Base-by-base conservation (phyloP, 1,140 invertebrate species). In the Eulimnadia texana region DNA sequence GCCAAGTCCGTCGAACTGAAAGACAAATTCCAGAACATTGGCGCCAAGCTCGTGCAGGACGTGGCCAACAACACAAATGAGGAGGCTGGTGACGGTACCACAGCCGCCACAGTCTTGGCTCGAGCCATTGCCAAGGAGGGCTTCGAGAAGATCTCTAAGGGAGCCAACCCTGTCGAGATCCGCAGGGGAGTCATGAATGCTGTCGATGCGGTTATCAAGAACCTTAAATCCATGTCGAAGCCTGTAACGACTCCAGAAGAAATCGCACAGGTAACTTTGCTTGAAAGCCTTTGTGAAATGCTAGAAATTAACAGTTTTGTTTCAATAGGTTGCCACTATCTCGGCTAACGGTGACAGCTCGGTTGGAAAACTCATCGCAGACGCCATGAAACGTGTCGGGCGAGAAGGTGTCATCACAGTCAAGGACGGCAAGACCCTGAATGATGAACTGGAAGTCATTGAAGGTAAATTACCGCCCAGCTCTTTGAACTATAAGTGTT, bases 11-110 rank as follows among this genome's bases (percentile, higher is more conserved):
- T 99, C 61, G 97, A 99, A 74, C 77, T 99, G 11, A 95, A 98
- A 77, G 95, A 99, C 72, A 99, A 97, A 76, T 99, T 94, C 76
- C 93, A 98, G 76, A 99, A 99, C 74, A 95, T 99, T 74, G 97
- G 95, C 60, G 97, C 97, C 20, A 96, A 93, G 72, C 76, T 99
- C 16, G 96, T 99, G 1, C 96, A 99, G 76, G 96, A 99, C 78
- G 97, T 99, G 33, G 96, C 96, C 11, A 98, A 97, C 74, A 99
- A 98, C 70, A 98, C 96, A 16, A 99, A 99, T 72, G 97, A 99
- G 76, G 93, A 98, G 75, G 97, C 96, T 67, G 96, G 97, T 23
- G 97, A 99, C 78, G 97, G 97, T 50, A 99, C 97, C 1, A 99
- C 97, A 0, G 95, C 95, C 2, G 96, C 97, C 2, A 99, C 97